Percentiles rank a stretch among this genome's conserved stretches.
These are phyloP conservation scores for Mystacornis crossleyi DNA, from an alignment of 2,113 vertebrate species.

Conservation along the genomic window DNA sequence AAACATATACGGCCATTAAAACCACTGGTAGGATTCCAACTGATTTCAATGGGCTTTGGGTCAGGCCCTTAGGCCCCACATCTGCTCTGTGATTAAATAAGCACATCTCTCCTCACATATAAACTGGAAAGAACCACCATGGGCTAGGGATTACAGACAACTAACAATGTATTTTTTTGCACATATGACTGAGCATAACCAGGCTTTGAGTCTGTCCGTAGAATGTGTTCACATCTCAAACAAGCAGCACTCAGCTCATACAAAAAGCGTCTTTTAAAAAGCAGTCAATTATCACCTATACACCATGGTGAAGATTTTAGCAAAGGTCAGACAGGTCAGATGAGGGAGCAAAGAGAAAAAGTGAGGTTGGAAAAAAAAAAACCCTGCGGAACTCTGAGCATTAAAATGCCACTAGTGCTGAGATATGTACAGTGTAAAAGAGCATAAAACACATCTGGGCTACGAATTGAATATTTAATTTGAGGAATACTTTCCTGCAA, in stretches of 20 bases:
- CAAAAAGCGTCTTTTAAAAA: not conserved
- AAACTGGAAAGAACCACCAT: not conserved
- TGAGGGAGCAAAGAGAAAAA: not conserved
- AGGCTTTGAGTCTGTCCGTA: not conserved
- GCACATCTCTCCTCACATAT: not conserved
- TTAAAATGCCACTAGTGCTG: not conserved
- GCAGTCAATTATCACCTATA: constrained; percentile 3
- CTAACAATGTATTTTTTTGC: not conserved
- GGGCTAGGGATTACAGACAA: not conserved
- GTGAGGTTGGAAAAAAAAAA: not conserved
- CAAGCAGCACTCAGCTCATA: not conserved
- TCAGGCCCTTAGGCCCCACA: not conserved
- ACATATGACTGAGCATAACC: not conserved
- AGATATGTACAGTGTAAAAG: not conserved
- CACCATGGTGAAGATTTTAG: not conserved
- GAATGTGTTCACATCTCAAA: not conserved
- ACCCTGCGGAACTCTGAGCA: not conserved
- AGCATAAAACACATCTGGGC: not conserved
- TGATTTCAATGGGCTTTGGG: constrained; percentile 15
- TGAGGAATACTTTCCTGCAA: not conserved
- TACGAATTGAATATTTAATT: not conserved
- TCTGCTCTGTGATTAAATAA: constrained; percentile 19
- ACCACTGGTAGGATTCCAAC: not conserved
- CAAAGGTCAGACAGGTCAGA: not conserved
- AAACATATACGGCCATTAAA: not conserved